Evolutionary conservation across 1,140 invertebrate genomes (phyloP), one percentile per base, ranked within the genome.

Genomic region (Psix sp.): DNA sequence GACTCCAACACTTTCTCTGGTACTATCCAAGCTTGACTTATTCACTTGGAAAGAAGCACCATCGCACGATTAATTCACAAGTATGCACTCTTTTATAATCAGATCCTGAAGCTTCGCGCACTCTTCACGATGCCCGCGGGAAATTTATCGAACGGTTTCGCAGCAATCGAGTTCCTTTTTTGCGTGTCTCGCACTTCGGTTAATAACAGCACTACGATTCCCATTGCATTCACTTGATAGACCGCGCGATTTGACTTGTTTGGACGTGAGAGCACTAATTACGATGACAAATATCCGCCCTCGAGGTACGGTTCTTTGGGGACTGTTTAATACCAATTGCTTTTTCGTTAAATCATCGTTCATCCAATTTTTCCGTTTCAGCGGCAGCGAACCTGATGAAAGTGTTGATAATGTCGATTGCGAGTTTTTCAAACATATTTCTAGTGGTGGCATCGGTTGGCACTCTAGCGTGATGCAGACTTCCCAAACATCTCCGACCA

Each of bases 91-190:
- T 38, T 17, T 35, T 33, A 16, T 24, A 16, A 51, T 52, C 21
- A 45, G 21, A 38, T 14, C 21, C 31, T n/a, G 7, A 24, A 35
- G 35, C 15, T 62, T 51, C 31, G 31, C 38, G 36, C 57, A 62
- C 60, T 62, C 16, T 21, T 46, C 10, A 29, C 18, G 26, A 11
- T 45, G 10, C 14, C 17, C 38, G 36, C 26, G 33, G 39, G 3
- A 39, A 54, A 54, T 51, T 51, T 35, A 65, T 54, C 40, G 49
- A 65, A 54, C 48, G 51, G 51, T 51, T 62, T 18, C 17, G 36
- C 36, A 26, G 17, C 31, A 48, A 51, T 62, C 46, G 21, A 62
- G 57, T 51, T 51, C 45, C 46, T 49, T 21, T 38, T 52, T 48
- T 13, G 33, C 46, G 17, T 26, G 38, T 18, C 33, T 52, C 31